Percentiles rank a stretch among this genome's conserved stretches.
These are phyloP conservation scores for Macrosiphum euphorbiae DNA, from an alignment of 2,888 invertebrate genomes.

Conservation along the genomic window DNA sequence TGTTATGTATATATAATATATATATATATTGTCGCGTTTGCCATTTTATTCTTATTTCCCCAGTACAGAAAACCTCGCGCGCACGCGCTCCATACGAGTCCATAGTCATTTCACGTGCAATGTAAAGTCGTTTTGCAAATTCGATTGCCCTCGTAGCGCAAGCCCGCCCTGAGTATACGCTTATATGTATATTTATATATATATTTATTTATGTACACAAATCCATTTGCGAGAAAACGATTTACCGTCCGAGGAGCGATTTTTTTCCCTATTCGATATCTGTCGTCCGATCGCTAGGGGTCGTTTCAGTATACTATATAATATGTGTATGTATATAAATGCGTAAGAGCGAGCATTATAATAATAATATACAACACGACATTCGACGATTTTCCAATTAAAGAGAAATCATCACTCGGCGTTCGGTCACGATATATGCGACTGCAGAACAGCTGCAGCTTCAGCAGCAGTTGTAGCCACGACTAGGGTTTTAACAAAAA, in stretches of 20 bases:
- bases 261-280: neutral
- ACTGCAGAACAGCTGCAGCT: neutral
- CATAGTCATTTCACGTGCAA: constrained; percentile 33
- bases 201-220: neutral
- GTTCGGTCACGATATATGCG: neutral
- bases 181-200: neutral
- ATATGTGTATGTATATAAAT: neutral
- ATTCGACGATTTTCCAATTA: neutral
- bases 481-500: neutral
- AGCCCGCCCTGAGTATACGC: neutral
- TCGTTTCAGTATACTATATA: neutral
- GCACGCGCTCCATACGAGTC: neutral
- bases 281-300: neutral
- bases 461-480: neutral
- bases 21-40: constrained; percentile 30
- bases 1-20: neutral
- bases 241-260: neutral
- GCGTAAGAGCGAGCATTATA: neutral
- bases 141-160: constrained; percentile 16
- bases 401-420: neutral
- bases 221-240: constrained; percentile 13
- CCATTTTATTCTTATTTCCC: neutral
- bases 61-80: neutral
- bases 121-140: constrained; percentile 41
- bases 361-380: neutral